Evolutionary conservation across 1,140 invertebrate genomes (phyloP).

Genomic region (Drosophila elegans): DNA sequence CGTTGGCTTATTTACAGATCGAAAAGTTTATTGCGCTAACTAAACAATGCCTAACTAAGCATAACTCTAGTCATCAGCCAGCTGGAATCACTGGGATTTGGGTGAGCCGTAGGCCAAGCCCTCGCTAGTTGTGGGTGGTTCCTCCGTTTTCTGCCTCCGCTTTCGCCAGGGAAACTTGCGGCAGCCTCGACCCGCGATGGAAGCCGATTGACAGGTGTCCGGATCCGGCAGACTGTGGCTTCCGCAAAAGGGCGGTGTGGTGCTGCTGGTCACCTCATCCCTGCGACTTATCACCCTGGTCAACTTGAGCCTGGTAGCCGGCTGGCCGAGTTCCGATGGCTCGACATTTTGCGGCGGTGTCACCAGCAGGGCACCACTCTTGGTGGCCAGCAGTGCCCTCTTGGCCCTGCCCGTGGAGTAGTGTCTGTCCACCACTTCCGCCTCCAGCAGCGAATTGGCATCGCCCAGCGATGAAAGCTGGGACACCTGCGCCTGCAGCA

Average conservation of each 20-base stretch:
- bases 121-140: constrained; percentile 4
- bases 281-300: constrained; percentile 73
- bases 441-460: constrained; percentile 57
- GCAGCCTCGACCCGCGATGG: constrained; percentile 13
- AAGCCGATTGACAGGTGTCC: constrained; percentile 24
- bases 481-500: constrained; percentile 65
- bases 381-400: constrained; percentile 63
- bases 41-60: constrained; percentile 50
- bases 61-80: constrained; percentile 11
- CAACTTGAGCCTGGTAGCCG: constrained; percentile 64
- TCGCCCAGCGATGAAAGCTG: constrained; percentile 58
- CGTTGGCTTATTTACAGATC: constrained; percentile 43
- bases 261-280: constrained; percentile 46
- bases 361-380: constrained; percentile 60
- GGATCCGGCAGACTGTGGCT: constrained; percentile 63
- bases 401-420: constrained; percentile 45
- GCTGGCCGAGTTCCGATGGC: constrained; percentile 25
- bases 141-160: constrained; percentile 54
- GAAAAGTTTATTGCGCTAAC: constrained; percentile 56
- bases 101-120: constrained; percentile 57
- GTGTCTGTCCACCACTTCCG: constrained; percentile 45
- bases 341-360: constrained; percentile 26
- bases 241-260: constrained; percentile 28
- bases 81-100: constrained; percentile 65
- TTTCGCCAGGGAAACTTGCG: constrained; percentile 69